Conservation (phyloP, 2,797 vertebrate species). For the Spheniscus humboldti region DNA sequence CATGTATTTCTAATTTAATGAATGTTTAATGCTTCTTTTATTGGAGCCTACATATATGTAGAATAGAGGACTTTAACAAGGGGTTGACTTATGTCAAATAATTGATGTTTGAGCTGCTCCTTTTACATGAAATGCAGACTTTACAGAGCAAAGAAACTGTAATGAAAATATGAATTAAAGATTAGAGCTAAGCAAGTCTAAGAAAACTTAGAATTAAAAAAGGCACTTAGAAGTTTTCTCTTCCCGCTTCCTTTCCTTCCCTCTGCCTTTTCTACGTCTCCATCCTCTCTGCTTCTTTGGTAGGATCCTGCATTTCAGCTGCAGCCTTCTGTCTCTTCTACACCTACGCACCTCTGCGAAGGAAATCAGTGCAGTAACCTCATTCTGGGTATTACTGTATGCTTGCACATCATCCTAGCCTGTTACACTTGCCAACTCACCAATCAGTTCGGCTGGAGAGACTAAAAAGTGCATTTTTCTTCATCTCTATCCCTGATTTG, state of each 20-base stretch:
- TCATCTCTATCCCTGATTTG: neutral
- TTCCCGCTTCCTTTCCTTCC: neutral
- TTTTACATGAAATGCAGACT: constrained; percentile 40
- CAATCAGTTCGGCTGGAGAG: neutral
- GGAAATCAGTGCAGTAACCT: neutral
- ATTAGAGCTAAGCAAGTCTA: constrained; percentile 37
- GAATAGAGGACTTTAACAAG: constrained; percentile 15
- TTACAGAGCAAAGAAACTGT: constrained; percentile 35
- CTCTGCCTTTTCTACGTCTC: neutral
- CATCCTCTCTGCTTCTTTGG: neutral
- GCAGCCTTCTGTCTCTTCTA: neutral
- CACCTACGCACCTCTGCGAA: neutral
- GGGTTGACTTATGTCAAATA: constrained; percentile 35
- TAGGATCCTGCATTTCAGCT: neutral
- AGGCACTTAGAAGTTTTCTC: neutral
- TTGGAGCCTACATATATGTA: constrained; percentile 34
- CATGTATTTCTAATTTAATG: constrained; percentile 55
- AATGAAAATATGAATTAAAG: constrained; percentile 59
- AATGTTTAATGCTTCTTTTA: constrained; percentile 56
- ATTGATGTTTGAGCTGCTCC: constrained; percentile 38
- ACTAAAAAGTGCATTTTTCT: neutral
- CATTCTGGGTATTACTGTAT: neutral
- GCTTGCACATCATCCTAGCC: neutral
- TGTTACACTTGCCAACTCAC: neutral
- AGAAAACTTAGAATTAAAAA: constrained; percentile 25